Percentiles rank a stretch among this genome's conserved stretches.
Evolutionary conservation across 1,140 invertebrate species (phyloP).

Genomic region (Onthophagus taurus): DNA sequence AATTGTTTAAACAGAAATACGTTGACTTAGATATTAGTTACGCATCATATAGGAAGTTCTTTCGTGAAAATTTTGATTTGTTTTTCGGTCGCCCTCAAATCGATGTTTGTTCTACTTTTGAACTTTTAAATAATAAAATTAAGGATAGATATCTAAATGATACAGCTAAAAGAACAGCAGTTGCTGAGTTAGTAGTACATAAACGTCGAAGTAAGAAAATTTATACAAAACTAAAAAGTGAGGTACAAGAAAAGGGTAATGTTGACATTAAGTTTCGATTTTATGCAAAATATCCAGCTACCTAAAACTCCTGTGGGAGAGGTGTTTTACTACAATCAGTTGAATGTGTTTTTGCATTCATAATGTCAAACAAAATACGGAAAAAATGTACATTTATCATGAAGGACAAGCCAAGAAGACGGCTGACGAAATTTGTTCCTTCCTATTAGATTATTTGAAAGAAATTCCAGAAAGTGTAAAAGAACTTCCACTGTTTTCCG

Average conservation of each 20-base stretch:
- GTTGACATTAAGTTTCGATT: not conserved
- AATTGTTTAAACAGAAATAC: slow-evolving; percentile 5
- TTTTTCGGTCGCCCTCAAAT: slow-evolving; percentile 2
- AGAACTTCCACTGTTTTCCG: slow-evolving; percentile 8
- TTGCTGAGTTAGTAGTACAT: slow-evolving; percentile 10
- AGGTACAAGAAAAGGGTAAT: not conserved
- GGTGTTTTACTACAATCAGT: slow-evolving; percentile 6
- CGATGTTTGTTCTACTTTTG: slow-evolving; percentile 11
- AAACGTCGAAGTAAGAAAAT: slow-evolving; percentile 6
- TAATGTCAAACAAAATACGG: slow-evolving; percentile 8
- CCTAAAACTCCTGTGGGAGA: slow-evolving; percentile 7
- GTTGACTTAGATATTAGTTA: slow-evolving; percentile 1
- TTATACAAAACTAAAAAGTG: not conserved
- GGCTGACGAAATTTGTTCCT: slow-evolving; percentile 8
- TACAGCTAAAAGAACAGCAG: not conserved
- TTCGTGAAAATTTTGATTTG: slow-evolving; percentile 8
- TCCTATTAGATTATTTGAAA: slow-evolving; percentile 5
- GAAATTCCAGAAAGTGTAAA: slow-evolving; percentile 4
- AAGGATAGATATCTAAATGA: slow-evolving; percentile 3
- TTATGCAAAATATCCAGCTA: slow-evolving; percentile 7
- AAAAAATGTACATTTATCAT: not conserved
- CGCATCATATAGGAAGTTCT: not conserved
- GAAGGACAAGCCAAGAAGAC: slow-evolving; percentile 1
- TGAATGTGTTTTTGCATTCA: slow-evolving; percentile 6
- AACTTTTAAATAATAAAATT: slow-evolving; percentile 7